phyloP scores from a whole-genome alignment of 2,113 vertebrate species.

The Gila orcuttii region DNA sequence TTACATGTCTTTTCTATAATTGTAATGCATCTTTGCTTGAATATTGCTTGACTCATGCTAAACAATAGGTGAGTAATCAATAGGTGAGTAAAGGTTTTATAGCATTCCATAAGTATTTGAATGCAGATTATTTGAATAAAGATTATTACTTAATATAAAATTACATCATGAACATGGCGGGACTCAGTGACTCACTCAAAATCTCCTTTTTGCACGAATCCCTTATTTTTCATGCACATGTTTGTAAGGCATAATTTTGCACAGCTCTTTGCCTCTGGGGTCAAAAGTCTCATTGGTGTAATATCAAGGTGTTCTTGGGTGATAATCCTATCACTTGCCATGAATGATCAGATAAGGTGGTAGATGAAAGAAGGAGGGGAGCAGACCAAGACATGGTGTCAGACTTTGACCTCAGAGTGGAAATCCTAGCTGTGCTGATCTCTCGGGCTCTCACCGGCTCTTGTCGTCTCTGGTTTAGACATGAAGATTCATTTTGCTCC shows the following conservation, averaged over 20 bases:
- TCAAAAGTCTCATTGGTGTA: slow-evolving; percentile 66
- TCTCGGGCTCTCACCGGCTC: slow-evolving; percentile 26
- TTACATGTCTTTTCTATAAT: no score
- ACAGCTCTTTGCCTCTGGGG: slow-evolving; percentile 37
- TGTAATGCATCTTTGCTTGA: no score
- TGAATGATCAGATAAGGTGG: slow-evolving; percentile 65
- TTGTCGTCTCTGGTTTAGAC: slow-evolving; percentile 17
- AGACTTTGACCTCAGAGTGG: slow-evolving; percentile 73
- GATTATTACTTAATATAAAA: no score
- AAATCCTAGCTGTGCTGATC: neutral
- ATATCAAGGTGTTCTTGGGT: slow-evolving; percentile 43
- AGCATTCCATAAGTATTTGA: no score
- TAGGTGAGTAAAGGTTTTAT: no score
- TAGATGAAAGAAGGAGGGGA: slow-evolving; percentile 40
- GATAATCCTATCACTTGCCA: slow-evolving; percentile 49
- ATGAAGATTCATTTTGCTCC: slow-evolving; percentile 85
- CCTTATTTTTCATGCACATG: neutral
- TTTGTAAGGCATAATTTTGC: neutral
- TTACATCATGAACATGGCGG: no score
- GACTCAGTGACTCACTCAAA: neutral
- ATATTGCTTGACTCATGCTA: no score
- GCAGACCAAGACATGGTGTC: slow-evolving; percentile 40
- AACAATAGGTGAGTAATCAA: no score
- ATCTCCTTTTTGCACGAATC: neutral
- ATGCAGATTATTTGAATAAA: no score